phyloP scores from a whole-genome alignment of 2,888 invertebrate species.

The Hypomecis punctinalis region DNA sequence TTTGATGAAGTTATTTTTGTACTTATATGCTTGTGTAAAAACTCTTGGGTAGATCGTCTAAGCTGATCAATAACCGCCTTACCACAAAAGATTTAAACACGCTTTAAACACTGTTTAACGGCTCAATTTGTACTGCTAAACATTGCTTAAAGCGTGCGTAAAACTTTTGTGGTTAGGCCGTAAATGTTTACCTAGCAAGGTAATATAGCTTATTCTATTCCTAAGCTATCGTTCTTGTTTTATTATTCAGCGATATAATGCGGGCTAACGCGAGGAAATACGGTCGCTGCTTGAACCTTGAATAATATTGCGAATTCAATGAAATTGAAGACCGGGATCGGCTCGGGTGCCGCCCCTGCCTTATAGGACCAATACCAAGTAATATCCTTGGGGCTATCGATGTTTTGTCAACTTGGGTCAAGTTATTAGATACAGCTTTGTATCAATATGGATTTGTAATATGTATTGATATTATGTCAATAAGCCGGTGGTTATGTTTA shows the following conservation, averaged over 20 bases:
- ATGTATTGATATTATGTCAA: too few relatives aligned
- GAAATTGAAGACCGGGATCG: conserved; percentile 57
- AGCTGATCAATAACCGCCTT: too few relatives aligned
- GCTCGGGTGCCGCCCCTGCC: conserved; percentile 58
- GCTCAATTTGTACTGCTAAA: too few relatives aligned
- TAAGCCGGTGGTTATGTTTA: too few relatives aligned
- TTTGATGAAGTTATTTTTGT: too few relatives aligned
- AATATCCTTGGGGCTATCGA: conserved; percentile 30
- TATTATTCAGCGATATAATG: conserved; percentile 22
- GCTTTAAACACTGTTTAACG: too few relatives aligned
- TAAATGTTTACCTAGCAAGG: not conserved
- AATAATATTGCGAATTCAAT: conserved; percentile 59
- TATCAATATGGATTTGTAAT: not conserved
- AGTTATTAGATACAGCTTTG: conserved; percentile 3
- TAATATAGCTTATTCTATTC: not conserved
- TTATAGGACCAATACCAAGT: conserved; percentile 32
- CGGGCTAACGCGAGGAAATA: conserved; percentile 33
- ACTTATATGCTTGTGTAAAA: too few relatives aligned
- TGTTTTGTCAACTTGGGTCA: conserved; percentile 7
- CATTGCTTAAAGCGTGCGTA: too few relatives aligned
- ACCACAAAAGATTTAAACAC: too few relatives aligned
- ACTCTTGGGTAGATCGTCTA: too few relatives aligned
- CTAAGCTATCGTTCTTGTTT: conserved; percentile 10
- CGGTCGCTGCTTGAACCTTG: conserved; percentile 46
- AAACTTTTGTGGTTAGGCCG: too few relatives aligned